phyloP scores from a whole-genome alignment of 2,113 vertebrate species.

The Spilogale gracilis region DNA sequence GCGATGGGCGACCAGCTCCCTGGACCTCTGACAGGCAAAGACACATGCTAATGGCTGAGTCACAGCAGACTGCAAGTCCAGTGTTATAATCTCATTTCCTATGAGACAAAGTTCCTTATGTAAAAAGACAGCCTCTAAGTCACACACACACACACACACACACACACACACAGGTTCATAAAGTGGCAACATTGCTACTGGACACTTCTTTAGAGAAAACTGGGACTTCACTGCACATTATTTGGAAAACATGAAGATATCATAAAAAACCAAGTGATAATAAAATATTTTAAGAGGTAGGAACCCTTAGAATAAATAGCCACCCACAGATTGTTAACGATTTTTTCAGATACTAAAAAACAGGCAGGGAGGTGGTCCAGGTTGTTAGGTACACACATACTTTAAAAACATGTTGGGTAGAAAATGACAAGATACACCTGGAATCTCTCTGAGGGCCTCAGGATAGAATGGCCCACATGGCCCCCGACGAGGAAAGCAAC shows the following conservation, averaged over 20 bases:
- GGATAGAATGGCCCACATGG: not conserved
- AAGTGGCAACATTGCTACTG: not conserved
- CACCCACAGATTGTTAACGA: constrained; percentile 34
- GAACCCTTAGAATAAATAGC: constrained; percentile 43
- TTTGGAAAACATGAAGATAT: constrained; percentile 10
- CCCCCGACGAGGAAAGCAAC: not conserved
- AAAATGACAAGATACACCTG: not conserved
- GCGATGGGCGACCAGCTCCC: not conserved
- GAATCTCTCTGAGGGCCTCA: not conserved
- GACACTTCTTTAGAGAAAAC: constrained; percentile 35
- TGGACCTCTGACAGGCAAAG: constrained; percentile 43
- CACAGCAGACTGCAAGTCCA: constrained; percentile 39
- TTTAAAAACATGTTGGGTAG: not conserved
- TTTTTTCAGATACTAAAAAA: constrained; percentile 52
- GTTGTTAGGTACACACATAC: constrained; percentile 14
- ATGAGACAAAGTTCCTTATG: constrained; percentile 18
- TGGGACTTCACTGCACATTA: not conserved
- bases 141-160: not conserved
- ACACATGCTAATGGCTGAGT: constrained; percentile 43
- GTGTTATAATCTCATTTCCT: constrained; percentile 50
- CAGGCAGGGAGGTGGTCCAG: not conserved
- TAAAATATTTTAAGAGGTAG: constrained; percentile 46
- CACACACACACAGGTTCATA: not conserved
- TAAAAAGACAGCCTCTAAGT: constrained; percentile 6
- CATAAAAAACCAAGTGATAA: constrained; percentile 61